Percentiles rank a stretch among this genome's conserved stretches.
Evolutionary conservation across 2,797 vertebrate species (phyloP).

Genomic region (Diceros bicornis): DNA sequence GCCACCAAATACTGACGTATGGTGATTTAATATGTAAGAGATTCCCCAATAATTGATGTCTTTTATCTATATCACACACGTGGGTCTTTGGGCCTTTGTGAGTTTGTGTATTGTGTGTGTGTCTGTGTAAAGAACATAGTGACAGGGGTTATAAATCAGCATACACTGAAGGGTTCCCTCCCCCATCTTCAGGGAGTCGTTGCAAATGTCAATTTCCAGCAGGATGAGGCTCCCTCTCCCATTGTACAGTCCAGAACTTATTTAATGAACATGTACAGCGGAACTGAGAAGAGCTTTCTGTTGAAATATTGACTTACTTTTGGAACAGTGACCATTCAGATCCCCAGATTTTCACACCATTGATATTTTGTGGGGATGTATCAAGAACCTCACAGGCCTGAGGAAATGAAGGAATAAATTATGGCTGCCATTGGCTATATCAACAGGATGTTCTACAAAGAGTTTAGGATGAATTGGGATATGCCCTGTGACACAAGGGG

Average conservation of each 20-base stretch:
- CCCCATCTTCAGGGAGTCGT: not conserved
- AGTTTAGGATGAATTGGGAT: not conserved
- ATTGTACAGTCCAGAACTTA: not conserved
- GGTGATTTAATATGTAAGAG: not conserved
- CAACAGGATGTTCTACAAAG: not conserved
- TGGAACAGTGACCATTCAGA: not conserved
- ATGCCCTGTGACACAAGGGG: not conserved
- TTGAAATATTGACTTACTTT: not conserved
- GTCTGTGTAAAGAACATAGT: not conserved
- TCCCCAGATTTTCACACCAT: not conserved
- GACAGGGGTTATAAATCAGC: not conserved
- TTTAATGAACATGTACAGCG: not conserved
- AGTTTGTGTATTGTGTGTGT: not conserved
- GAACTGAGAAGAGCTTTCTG: not conserved
- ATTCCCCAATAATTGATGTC: not conserved
- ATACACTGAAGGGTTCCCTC: not conserved
- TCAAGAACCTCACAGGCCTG: not conserved
- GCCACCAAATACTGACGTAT: not conserved
- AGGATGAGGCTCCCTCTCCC: not conserved
- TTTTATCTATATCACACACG: not conserved
- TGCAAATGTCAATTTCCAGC: not conserved
- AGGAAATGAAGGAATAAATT: not conserved
- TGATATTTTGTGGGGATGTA: not conserved
- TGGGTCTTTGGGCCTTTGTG: not conserved
- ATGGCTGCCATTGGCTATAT: not conserved